Conservation (phyloP, 1,140 invertebrate genomes). For the Scaptomyza montana region DNA sequence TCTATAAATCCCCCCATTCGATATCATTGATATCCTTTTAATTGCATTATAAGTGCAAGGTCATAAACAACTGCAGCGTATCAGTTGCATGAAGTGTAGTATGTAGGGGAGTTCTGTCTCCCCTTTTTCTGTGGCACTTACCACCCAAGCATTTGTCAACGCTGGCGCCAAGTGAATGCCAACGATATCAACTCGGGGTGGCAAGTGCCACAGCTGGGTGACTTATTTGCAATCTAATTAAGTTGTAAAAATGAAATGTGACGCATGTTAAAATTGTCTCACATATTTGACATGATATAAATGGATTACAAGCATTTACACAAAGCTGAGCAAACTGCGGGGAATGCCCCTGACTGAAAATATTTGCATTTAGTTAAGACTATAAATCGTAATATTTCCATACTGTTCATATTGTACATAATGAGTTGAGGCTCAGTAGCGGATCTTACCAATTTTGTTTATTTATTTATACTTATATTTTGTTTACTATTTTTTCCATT, state of each 20-base stretch:
- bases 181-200: conserved; percentile 12
- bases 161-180: conserved; percentile 68
- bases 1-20: conserved; percentile 32
- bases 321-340: no score
- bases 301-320: conserved; percentile 17
- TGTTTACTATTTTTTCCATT: neutral
- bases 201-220: conserved; percentile 55
- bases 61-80: conserved; percentile 51
- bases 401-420: no score
- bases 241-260: conserved; percentile 76
- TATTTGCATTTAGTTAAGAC: no score
- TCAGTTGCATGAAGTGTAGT: neutral
- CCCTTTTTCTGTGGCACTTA: conserved; percentile 45
- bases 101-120: neutral
- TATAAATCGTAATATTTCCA: no score
- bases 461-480: no score
- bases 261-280: conserved; percentile 57
- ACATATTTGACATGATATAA: conserved; percentile 48
- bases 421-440: no score
- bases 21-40: conserved; percentile 59
- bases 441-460: no score
- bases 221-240: conserved; percentile 75
- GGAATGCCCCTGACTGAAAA: no score
- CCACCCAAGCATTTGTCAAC: conserved; percentile 77
- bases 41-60: conserved; percentile 55